Evolutionary conservation across 37 sponge, comb jelly and placozoan genomes (phyloP), one percentile per base, ranked within the genome.

Genomic region (Oopsacas minuta): DNA sequence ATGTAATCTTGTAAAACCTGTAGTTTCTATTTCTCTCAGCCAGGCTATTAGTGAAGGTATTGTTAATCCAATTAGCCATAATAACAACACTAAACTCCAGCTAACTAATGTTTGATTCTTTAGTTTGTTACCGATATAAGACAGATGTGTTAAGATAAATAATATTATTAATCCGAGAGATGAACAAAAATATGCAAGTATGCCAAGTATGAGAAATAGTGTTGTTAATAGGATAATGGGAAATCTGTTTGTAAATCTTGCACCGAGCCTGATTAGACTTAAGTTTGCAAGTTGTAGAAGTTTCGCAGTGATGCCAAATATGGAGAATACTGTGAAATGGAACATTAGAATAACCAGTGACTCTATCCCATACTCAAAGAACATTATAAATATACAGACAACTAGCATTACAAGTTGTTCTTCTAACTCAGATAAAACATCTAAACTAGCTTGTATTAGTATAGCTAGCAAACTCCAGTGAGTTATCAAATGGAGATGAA

Each of bases 361-460:
- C 75, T 61, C 75, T n/a, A 61, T 3, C 30, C 75, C 75, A 61
- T 25, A 61, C 75, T 61, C 32, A n/a, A 61, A 61, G 75, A 61
- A 61, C 75, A 61, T 61, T 5, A 61, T n/a, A 12, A 25, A 61
- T n/a, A 61, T 10, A 34, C 75, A 61, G 7, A 61, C 75, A 25
- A n/a, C 75, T 34, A 61, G 75, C 17, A 12, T 61, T 61, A 61
- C 30, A 5, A 61, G 30, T 34, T 61, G 75, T 61, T 61, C 75
- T 12, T 61, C 75, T 15, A 42, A 15, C 49, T 42, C 49, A 20
- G 75, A 61, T 25, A 61, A 34, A 12, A 61, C 28, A n/a, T 61
- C 75, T 25, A 61, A n/a, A 34, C 75, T 61, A 25, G 17, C 7
- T 34, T 61, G 75, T 10, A 61, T n/a, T 5, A n/a, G 32, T 61